These are phyloP conservation scores for Malachius bipustulatus DNA, from an alignment of 2,888 invertebrate species.

Conservation along the genomic window DNA sequence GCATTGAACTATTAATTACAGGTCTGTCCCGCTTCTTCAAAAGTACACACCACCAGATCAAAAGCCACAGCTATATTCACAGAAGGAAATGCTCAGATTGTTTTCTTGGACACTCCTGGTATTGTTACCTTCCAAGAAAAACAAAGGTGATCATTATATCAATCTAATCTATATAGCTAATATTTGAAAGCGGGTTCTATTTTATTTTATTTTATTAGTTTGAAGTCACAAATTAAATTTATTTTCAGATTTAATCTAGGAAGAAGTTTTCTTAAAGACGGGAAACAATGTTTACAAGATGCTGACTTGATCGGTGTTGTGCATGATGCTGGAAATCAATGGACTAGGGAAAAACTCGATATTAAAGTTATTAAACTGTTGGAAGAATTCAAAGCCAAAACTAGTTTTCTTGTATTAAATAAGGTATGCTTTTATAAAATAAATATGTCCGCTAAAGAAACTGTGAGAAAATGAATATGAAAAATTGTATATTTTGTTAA, in stretches of 20 bases:
- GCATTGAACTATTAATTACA: no score
- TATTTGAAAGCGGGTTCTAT: no score
- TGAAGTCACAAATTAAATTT: no score
- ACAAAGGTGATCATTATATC: slow-evolving; percentile 49
- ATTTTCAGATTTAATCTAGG: slow-evolving; percentile 45
- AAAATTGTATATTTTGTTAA: slow-evolving; percentile 1
- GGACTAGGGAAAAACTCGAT: slow-evolving; percentile 56
- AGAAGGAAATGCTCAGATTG: slow-evolving; percentile 69
- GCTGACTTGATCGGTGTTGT: slow-evolving; percentile 77
- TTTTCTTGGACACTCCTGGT: slow-evolving; percentile 92
- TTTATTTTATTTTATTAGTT: no score
- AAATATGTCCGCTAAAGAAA: slow-evolving; percentile 6
- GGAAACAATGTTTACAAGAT: slow-evolving; percentile 47
- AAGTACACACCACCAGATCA: slow-evolving; percentile 81
- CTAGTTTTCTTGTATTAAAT: slow-evolving; percentile 74
- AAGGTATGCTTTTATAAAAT: slow-evolving; percentile 71
- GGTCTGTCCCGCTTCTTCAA: slow-evolving; percentile 83
- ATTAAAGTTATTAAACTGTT: slow-evolving; percentile 57
- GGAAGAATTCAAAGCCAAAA: slow-evolving; percentile 44
- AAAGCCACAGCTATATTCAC: slow-evolving; percentile 62
- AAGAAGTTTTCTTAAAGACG: slow-evolving; percentile 47
- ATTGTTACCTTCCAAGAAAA: slow-evolving; percentile 58
- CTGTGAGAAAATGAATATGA: no score
- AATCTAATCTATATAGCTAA: slow-evolving; percentile 7
- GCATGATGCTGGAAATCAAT: slow-evolving; percentile 68